Evolutionary conservation across 2,797 vertebrate species (phyloP).

Genomic region (Brachyrhaphis roseni): DNA sequence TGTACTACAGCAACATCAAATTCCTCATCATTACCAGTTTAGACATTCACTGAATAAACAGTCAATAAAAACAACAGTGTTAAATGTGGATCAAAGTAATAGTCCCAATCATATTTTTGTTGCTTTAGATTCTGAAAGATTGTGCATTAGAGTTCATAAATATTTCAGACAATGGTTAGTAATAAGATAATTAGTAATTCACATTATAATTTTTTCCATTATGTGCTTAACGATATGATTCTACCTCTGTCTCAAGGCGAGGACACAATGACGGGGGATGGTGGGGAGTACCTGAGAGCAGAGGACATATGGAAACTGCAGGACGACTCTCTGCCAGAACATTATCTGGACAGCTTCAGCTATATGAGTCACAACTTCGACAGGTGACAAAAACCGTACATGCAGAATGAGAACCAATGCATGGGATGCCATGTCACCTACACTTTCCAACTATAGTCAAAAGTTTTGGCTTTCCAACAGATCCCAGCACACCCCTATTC

Average conservation of each 20-base stretch:
- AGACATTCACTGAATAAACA: background rate
- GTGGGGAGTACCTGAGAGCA: conserved; percentile 93
- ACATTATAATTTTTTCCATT: background rate
- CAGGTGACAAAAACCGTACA: conserved; percentile 79
- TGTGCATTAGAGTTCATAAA: background rate
- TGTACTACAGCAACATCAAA: background rate
- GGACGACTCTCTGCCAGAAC: conserved; percentile 94
- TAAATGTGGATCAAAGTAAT: background rate
- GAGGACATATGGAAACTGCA: conserved; percentile 95
- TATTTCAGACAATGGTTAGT: background rate
- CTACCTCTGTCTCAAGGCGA: conserved; percentile 81
- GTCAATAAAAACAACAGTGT: background rate
- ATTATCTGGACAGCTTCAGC: conserved; percentile 93
- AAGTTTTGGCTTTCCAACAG: conserved; percentile 71
- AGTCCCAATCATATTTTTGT: background rate
- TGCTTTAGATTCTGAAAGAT: background rate
- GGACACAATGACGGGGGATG: conserved; percentile 97
- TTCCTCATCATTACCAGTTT: background rate
- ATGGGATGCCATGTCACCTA: background rate
- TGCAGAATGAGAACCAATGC: background rate
- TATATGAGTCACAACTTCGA: conserved; percentile 94
- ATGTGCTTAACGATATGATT: background rate
- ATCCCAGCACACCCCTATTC: conserved; percentile 86
- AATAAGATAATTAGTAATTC: background rate
- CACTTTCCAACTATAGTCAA: background rate